Evolutionary conservation across 2,888 invertebrate species (phyloP), one percentile per base, ranked within the genome.

Genomic region (Tachina grossa): DNA sequence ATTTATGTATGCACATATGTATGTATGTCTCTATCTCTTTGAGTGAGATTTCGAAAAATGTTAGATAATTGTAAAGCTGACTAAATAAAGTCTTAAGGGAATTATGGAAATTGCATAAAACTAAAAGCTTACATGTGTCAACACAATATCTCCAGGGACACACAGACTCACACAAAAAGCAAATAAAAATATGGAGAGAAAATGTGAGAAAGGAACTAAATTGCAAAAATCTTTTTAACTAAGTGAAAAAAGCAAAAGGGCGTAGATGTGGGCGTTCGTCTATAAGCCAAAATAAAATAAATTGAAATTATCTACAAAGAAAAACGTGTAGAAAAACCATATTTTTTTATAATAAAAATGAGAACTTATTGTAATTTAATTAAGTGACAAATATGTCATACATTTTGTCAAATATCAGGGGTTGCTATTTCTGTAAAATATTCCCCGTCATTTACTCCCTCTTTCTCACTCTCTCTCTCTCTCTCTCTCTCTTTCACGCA

Each of bases 91-190:
- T 76, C 85, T 83, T 72, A 55, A 80, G 83, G 83, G 83, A 68
- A 80, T 85, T 85, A 79, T 68, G 59, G 68, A 76, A 66, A 85
- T 79, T 85, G 76, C 76, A 85, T 82, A 71, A 85, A 85, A 85
- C 71, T 85, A 83, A 85, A 80, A 85, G 79, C 79, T 61, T 80
- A 80, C 79, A 83, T 83, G 79, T 83, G 79, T 68, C 83, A 78
- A 43, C 45, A 75, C 31, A 57, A 81, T 16, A 61, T 68, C 71
- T 66, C 75, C 16, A 61, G 77, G 59, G 83, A 78, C n/a, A 9
- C 4, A 19, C 13, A 65, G 5, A 45, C 16, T 14, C 61, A 49
- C 5, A 16, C 0, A 47, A 2, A 39, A 39, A 16, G 45, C 9
- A 43, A 75, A 16, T 31, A n/a, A 47, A 16, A 5, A 31, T 0